Evolutionary conservation across 1,140 invertebrate genomes (phyloP).

Genomic region (Pygmarrhopalites habei): DNA sequence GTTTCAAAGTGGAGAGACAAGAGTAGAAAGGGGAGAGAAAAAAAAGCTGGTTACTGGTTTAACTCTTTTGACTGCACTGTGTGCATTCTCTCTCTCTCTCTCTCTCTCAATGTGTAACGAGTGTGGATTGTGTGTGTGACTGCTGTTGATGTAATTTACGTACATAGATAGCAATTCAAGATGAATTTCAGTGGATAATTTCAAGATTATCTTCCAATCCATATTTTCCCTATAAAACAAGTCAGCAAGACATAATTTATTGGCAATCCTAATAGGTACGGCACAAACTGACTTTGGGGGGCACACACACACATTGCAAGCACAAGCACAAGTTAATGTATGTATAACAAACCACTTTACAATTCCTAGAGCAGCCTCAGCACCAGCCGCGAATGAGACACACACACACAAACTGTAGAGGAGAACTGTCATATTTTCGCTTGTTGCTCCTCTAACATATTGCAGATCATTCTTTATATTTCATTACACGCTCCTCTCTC

Average conservation of each 20-base stretch:
- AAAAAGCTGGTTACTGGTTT: background rate
- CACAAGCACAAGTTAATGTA: too few relatives aligned
- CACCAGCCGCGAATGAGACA: background rate
- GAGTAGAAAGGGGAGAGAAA: background rate
- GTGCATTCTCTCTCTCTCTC: background rate
- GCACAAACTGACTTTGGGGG: background rate
- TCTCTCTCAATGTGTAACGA: background rate
- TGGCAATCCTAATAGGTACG: background rate
- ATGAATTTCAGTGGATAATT: slow-evolving; percentile 2
- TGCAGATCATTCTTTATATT: slow-evolving; percentile 34
- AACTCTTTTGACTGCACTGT: background rate
- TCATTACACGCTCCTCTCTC: slow-evolving; percentile 30
- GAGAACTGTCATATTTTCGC: slow-evolving; percentile 32
- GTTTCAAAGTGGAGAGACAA: background rate
- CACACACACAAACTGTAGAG: background rate
- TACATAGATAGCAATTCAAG: background rate
- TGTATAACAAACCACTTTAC: background rate
- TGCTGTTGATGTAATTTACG: slow-evolving; percentile 4
- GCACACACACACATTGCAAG: background rate
- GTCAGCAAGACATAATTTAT: background rate
- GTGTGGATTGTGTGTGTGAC: background rate
- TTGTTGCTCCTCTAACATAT: slow-evolving; percentile 32
- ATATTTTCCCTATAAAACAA: background rate
- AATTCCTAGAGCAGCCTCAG: background rate
- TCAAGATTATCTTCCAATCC: background rate